Evolutionary conservation across 2,888 invertebrate genomes (phyloP).

Genomic region (Buathra laborator): DNA sequence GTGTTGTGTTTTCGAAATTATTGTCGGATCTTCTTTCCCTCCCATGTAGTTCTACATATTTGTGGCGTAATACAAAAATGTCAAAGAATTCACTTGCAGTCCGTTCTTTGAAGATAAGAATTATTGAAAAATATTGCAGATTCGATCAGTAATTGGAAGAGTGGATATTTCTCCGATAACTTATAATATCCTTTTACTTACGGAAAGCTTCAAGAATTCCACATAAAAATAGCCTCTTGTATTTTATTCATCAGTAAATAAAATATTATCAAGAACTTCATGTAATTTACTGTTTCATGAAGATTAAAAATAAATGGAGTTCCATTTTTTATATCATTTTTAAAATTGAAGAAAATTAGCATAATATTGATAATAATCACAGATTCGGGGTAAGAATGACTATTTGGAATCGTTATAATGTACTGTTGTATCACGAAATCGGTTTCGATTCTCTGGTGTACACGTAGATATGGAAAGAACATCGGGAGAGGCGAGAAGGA

Average conservation of each 20-base stretch:
- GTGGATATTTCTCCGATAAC: not conserved
- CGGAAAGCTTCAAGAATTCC: no score
- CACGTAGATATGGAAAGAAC: not conserved
- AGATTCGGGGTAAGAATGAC: no score
- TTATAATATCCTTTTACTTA: not conserved
- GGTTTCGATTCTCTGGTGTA: slow-evolving; percentile 25
- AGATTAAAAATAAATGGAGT: no score
- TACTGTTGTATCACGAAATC: not conserved
- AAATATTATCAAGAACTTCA: no score
- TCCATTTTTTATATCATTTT: no score
- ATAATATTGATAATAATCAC: no score
- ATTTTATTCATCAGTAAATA: no score
- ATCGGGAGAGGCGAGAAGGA: not conserved
- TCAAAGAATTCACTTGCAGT: not conserved
- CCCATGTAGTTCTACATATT: not conserved
- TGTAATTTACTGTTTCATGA: no score
- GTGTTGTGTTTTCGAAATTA: not conserved
- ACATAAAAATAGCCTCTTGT: no score
- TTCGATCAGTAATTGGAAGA: not conserved
- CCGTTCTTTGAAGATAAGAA: not conserved
- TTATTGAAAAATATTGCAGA: not conserved
- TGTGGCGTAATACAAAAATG: not conserved
- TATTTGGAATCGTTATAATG: no score
- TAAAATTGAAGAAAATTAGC: no score
- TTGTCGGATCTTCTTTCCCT: not conserved